A percentile compares a stretch with the other conserved stretches of the same genome.
Conservation (phyloP, 30 jellyfish, hydroid and myxozoan species). For the Mastigias papua region DNA sequence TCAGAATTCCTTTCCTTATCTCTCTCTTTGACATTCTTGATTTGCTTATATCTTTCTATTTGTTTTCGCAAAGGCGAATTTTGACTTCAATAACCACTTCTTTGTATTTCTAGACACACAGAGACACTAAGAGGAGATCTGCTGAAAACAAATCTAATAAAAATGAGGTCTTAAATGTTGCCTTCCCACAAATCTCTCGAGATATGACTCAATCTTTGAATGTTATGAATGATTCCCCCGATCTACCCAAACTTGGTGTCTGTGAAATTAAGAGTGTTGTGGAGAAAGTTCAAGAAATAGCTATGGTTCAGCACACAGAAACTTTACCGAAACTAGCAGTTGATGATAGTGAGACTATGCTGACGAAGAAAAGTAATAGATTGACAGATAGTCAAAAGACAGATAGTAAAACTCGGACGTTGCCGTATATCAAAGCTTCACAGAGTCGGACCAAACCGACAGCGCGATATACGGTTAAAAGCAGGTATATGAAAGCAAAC, state of each 20-base stretch:
- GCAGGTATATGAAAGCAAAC: not conserved
- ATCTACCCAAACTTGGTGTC: not conserved
- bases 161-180: not conserved
- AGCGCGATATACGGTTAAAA: slow-evolving; percentile 54
- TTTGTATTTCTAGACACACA: not conserved
- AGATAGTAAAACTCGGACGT: not conserved
- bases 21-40: too few relatives aligned
- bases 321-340: not conserved
- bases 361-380: not conserved
- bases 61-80: too few relatives aligned
- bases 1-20: not conserved
- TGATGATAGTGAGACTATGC: not conserved
- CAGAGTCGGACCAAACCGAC: slow-evolving; percentile 6
- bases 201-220: not conserved
- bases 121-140: not conserved
- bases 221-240: not conserved
- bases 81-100: too few relatives aligned
- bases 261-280: not conserved
- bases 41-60: too few relatives aligned
- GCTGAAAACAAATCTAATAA: not conserved
- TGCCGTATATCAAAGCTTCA: slow-evolving; percentile 17
- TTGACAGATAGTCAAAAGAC: not conserved
- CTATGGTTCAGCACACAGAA: not conserved
- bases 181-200: not conserved
- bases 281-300: not conserved